Conservation (phyloP, 1,140 invertebrate species). For the Probaryconus sp. region DNA sequence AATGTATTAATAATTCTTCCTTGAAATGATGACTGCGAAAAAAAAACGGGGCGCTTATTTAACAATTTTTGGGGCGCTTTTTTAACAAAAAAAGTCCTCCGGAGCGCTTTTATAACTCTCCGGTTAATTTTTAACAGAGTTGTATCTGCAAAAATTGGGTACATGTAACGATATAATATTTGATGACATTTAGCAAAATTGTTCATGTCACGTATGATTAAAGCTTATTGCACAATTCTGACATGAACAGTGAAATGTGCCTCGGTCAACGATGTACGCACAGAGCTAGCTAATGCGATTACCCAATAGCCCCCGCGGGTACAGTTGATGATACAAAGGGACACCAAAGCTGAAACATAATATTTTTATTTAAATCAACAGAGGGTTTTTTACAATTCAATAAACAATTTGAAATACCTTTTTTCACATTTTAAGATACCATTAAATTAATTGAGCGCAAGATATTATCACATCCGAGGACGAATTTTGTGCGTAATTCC, state of each 20-base stretch:
- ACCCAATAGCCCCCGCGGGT: conserved; percentile 47
- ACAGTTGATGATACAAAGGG: conserved; percentile 26
- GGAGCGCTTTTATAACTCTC: too few species aligned
- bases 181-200: background rate
- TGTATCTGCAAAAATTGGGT: background rate
- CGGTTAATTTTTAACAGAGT: too few species aligned
- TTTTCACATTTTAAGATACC: too few species aligned
- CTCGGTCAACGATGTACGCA: conserved; percentile 9
- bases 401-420: background rate
- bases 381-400: conserved; percentile 47
- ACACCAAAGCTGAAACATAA: conserved; percentile 59
- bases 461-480: too few species aligned
- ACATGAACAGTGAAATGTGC: conserved; percentile 6
- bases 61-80: too few species aligned
- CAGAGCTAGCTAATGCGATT: conserved; percentile 62
- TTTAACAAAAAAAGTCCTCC: too few species aligned
- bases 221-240: conserved; percentile 6
- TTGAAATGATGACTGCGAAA: too few species aligned
- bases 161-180: background rate
- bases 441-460: conserved; percentile 10
- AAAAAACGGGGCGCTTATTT: too few species aligned
- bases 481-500: too few species aligned
- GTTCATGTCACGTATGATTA: background rate
- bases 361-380: conserved; percentile 68
- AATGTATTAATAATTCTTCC: too few species aligned